Conservation (phyloP, 2,113 vertebrate species). For the Oriolus oriolus region DNA sequence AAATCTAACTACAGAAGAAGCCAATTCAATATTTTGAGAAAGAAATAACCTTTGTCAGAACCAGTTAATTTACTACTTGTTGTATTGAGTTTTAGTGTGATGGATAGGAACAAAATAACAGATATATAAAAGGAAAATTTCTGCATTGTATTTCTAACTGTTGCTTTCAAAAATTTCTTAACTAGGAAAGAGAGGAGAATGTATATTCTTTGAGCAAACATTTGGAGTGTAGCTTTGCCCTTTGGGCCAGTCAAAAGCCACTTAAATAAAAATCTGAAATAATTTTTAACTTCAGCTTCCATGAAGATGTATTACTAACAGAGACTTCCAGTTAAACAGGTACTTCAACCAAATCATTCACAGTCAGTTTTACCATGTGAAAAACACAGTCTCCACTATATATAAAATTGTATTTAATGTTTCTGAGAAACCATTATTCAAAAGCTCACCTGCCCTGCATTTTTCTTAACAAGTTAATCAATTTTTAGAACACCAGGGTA, state of each 20-base stretch:
- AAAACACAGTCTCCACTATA: not conserved
- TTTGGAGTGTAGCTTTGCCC: not conserved
- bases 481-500: constrained; percentile 47
- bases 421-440: constrained; percentile 1
- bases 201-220: not conserved
- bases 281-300: not conserved
- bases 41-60: not conserved
- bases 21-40: not conserved
- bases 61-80: not conserved
- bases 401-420: not conserved
- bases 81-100: not conserved
- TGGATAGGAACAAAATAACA: not conserved
- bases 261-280: not conserved
- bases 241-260: not conserved
- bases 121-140: not conserved
- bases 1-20: not conserved
- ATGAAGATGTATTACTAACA: not conserved
- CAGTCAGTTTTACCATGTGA: not conserved
- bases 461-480: constrained; percentile 50
- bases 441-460: not conserved
- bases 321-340: not conserved
- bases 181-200: not conserved
- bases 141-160: not conserved
- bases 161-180: not conserved
- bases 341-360: not conserved